Evolutionary conservation across 2,113 vertebrate genomes (phyloP).

Genomic region (Macquaria australasica): DNA sequence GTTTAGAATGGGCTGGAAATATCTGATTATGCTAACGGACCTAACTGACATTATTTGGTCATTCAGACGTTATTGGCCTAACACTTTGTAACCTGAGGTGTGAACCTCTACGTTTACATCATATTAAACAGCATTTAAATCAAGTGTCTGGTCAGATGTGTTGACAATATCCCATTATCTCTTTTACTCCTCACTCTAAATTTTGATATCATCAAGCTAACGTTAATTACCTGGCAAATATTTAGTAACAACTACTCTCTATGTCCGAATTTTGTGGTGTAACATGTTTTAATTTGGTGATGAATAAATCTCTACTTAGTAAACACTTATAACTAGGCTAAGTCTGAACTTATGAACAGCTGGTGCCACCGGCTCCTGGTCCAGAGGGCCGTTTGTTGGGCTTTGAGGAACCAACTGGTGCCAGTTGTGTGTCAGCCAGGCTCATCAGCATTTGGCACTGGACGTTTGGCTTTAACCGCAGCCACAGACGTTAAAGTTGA

Average conservation of each 20-base stretch:
- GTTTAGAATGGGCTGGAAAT: no score
- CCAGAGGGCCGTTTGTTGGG: slow-evolving; percentile 17
- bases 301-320: neutral
- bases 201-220: neutral
- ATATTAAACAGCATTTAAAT: no score
- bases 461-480: slow-evolving; percentile 7
- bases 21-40: no score
- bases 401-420: neutral
- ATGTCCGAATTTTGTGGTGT: neutral
- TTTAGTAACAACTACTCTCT: neutral
- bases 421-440: slow-evolving; percentile 18
- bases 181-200: neutral
- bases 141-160: neutral
- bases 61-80: no score
- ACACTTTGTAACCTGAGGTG: no score
- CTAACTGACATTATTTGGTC: no score
- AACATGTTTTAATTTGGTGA: neutral
- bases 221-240: neutral
- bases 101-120: no score
- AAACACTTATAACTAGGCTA: neutral
- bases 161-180: neutral
- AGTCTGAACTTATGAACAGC: neutral
- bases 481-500: neutral
- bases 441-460: slow-evolving; percentile 12
- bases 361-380: neutral